These are phyloP conservation scores for Euplagia quadripunctaria DNA, from an alignment of 2,888 invertebrate species.

Conservation along the genomic window DNA sequence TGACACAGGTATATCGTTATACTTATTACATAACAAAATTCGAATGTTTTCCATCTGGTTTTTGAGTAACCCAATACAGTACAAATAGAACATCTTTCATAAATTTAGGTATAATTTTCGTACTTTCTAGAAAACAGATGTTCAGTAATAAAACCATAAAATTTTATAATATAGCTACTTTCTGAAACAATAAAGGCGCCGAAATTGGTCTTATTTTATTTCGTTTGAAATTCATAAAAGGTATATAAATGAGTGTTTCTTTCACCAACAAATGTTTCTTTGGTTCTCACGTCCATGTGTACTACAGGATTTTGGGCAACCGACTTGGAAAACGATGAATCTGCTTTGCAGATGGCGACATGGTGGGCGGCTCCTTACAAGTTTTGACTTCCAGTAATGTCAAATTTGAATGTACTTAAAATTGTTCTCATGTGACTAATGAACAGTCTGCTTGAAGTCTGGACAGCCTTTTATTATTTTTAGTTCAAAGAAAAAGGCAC, in stretches of 20 bases:
- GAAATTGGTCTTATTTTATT: conserved; percentile 45
- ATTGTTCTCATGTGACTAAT: conserved; percentile 27
- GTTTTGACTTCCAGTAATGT: conserved; percentile 75
- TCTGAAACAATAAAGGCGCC: conserved; percentile 54
- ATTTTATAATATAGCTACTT: conserved; percentile 60
- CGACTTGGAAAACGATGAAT: conserved; percentile 65
- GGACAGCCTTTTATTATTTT: conserved; percentile 22
- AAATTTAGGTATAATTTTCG: conserved; percentile 30
- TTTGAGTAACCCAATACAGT: background rate
- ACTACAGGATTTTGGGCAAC: conserved; percentile 81
- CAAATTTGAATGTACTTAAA: conserved; percentile 41
- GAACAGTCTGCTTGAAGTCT: conserved; percentile 20
- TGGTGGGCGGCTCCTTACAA: conserved; percentile 68
- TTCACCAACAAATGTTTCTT: conserved; percentile 69
- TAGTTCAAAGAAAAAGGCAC: conserved; percentile 11
- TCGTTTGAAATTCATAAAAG: conserved; percentile 58
- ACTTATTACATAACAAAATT: background rate
- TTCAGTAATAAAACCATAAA: conserved; percentile 55
- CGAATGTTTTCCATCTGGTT: background rate
- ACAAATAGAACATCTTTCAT: conserved; percentile 4
- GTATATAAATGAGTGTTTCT: conserved; percentile 66
- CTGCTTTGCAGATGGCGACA: conserved; percentile 80
- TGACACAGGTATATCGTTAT: conserved; percentile 58
- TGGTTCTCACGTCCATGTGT: conserved; percentile 83
- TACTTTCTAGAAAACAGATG: conserved; percentile 57